Conservation (phyloP, 2,113 vertebrate genomes). For the Siniperca chuatsi region DNA sequence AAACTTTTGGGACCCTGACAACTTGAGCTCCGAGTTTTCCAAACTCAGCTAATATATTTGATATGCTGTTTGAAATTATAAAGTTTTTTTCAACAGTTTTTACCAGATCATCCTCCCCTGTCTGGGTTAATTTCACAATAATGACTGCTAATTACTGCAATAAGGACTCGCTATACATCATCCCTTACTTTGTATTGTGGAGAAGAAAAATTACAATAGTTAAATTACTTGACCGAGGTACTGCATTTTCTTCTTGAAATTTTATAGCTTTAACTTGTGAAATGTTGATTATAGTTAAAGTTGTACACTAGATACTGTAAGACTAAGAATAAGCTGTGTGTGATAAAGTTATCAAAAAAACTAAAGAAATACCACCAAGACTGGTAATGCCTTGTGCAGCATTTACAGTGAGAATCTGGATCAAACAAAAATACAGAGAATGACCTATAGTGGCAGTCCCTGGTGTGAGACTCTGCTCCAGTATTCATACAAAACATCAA, state of each 20-base stretch:
- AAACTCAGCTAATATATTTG: not conserved
- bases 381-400: not conserved
- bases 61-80: not conserved
- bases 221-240: not conserved
- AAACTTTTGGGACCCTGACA: not conserved
- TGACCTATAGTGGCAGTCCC: conserved; percentile 17
- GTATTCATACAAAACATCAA: conserved; percentile 51
- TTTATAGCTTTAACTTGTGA: not conserved
- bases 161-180: too few species aligned
- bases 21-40: too few species aligned
- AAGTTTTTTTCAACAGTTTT: not conserved
- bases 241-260: not conserved
- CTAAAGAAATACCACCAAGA: not conserved
- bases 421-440: conserved; percentile 2
- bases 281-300: not conserved
- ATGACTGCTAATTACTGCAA: too few species aligned
- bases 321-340: not conserved
- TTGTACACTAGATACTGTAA: not conserved
- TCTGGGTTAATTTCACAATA: too few species aligned
- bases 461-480: conserved; percentile 3
- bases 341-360: not conserved
- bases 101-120: too few species aligned
- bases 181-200: not conserved
- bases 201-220: not conserved
- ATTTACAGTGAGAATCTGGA: not conserved